Conservation (phyloP, 2,888 invertebrate species). For the Falcaria lacertinaria region DNA sequence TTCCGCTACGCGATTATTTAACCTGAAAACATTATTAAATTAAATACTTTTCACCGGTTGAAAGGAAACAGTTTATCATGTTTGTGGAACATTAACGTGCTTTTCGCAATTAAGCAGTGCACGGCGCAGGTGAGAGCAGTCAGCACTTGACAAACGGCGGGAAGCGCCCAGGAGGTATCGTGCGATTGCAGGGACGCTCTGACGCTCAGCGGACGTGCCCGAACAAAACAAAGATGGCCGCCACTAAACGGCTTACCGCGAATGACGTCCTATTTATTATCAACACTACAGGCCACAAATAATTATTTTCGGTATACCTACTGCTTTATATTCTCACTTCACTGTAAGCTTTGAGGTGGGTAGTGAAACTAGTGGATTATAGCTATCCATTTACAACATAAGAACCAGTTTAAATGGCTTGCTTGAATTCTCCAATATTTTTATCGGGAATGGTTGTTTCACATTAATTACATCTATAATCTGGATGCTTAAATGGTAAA, state of each 20-base stretch:
- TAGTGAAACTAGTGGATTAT: background rate
- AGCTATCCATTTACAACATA: background rate
- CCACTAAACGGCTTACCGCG: slow-evolving; percentile 44
- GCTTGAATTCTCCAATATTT: too few species aligned
- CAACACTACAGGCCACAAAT: slow-evolving; percentile 10
- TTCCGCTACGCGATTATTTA: slow-evolving; percentile 22
- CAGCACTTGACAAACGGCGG: slow-evolving; percentile 65
- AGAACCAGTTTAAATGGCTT: too few species aligned
- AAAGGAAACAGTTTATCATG: slow-evolving; percentile 69
- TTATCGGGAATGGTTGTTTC: too few species aligned
- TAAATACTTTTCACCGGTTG: slow-evolving; percentile 28
- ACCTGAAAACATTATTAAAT: slow-evolving; percentile 34
- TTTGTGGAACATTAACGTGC: slow-evolving; percentile 57
- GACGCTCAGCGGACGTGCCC: slow-evolving; percentile 40
- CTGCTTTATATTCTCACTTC: slow-evolving; percentile 15
- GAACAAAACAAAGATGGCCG: slow-evolving; percentile 63
- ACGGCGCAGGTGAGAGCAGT: slow-evolving; percentile 53
- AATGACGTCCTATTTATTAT: slow-evolving; percentile 42
- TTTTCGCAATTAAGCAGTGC: slow-evolving; percentile 64
- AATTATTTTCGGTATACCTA: slow-evolving; percentile 23
- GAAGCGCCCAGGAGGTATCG: slow-evolving; percentile 53
- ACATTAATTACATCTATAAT: too few species aligned
- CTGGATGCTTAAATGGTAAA: too few species aligned
- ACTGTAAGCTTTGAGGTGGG: background rate
- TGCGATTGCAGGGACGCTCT: slow-evolving; percentile 39